A percentile compares a stretch with the other conserved stretches of the same genome.
Conservation (phyloP, 1,140 invertebrate species). For the Listronotus bonariensis region DNA sequence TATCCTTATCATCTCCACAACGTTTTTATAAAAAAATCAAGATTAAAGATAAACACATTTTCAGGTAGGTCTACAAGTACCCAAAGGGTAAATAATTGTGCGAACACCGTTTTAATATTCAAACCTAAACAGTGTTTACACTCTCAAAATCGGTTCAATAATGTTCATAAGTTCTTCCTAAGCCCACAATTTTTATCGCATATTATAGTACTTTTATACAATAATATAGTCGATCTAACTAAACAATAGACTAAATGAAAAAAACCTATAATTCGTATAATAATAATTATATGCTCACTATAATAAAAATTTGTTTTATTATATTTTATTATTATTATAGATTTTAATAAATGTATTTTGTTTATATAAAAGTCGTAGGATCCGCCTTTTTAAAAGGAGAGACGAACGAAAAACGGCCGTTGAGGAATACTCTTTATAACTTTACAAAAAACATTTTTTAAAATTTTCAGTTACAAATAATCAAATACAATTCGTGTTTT, state of each 20-base stretch:
- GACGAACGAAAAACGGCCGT: not conserved
- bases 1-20: too few species aligned
- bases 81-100: not conserved
- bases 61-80: not conserved
- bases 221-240: not conserved
- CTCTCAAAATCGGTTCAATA: too few species aligned
- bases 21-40: not conserved
- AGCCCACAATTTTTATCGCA: not conserved
- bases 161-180: not conserved
- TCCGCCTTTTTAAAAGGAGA: slow-evolving; percentile 5
- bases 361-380: slow-evolving; percentile 5
- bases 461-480: too few species aligned
- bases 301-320: slow-evolving; percentile 1
- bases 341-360: not conserved
- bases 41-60: not conserved
- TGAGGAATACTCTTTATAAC: not conserved
- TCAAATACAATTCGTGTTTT: too few species aligned
- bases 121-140: too few species aligned
- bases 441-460: too few species aligned
- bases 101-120: too few species aligned
- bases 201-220: slow-evolving; percentile 1
- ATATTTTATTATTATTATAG: slow-evolving; percentile 1
- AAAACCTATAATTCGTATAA: too few species aligned
- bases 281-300: not conserved
- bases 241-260: too few species aligned